These are phyloP conservation scores for Phainopepla nitens DNA, from an alignment of 2,113 vertebrate species.

Conservation along the genomic window DNA sequence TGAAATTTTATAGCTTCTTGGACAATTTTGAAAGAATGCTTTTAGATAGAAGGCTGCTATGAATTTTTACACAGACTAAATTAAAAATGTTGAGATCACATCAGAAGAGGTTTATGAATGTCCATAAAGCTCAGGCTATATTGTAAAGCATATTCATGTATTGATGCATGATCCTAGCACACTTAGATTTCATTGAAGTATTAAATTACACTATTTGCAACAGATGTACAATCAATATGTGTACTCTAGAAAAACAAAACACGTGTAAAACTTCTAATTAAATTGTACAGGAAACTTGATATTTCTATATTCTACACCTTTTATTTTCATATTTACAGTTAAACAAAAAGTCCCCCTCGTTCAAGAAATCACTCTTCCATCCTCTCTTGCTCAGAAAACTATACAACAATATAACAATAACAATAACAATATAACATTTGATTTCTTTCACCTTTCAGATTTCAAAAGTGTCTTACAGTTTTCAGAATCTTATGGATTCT, in stretches of 20 bases:
- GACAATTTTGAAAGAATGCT: background rate
- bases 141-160: background rate
- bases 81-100: background rate
- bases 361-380: background rate
- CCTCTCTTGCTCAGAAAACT: background rate
- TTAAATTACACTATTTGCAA: background rate
- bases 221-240: background rate
- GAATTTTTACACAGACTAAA: background rate
- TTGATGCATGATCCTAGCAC: background rate
- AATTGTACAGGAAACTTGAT: background rate
- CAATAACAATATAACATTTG: no score
- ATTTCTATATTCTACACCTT: background rate
- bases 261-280: background rate
- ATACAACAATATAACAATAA: no score
- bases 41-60: background rate
- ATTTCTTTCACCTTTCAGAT: background rate
- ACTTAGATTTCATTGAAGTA: background rate
- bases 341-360: background rate
- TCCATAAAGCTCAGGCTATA: background rate
- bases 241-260: background rate
- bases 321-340: background rate
- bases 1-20: background rate
- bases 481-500: background rate
- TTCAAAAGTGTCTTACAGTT: background rate
- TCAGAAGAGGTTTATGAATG: background rate